Base-by-base conservation (phyloP, 2,888 invertebrate genomes). In the Sipha maydis region DNA sequence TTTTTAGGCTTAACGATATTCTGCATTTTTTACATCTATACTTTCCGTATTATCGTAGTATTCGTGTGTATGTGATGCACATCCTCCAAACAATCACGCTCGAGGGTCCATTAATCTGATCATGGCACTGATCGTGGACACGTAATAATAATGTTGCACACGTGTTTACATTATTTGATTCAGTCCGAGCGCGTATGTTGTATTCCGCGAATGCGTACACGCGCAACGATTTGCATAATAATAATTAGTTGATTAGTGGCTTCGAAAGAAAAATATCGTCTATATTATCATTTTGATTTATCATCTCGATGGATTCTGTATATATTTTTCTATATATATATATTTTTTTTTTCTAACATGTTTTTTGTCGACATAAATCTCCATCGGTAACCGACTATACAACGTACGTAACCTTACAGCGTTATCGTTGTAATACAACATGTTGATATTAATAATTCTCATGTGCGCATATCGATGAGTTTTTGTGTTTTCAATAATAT, bases 141-240 rank as follows among this genome's bases (percentile, higher is more conserved):
- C 41, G 19, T 25, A 41, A 48, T 25, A 19, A 48, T 48, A 48
- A 48, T 9, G 9, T 48, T 48, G 61, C 61, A 61, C n/a, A 11
- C 69, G 78, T 71, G 28, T 83, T 48, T 31, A 31, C 83, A 31
- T 54, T 48, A 71, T 71, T 71, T 31, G 48, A 83, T 54, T 54
- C 28, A 25, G 25, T 56, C 61, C 61, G 61, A 3, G 21, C 8
- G 19, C n/a, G 48, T 5, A 34, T 34, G 2, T 34, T 3, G 31
- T 56, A 61, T 31, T 48, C 31, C 54, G 48, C 48, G 21, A 80
- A 80, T 38, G 34, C 54, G 83, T 38, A 73, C 14, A 5, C 73
- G 73, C 48, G 48, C 48, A 48, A 73, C 73, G 84, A 75, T 85
- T 85, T 85, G 85, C 77, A 85, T 77, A 41, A 67, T 31, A 77